Percentiles rank a stretch among this genome's conserved stretches.
Conservation (phyloP, 2,888 invertebrate genomes). For the Seira sanloemensis region DNA sequence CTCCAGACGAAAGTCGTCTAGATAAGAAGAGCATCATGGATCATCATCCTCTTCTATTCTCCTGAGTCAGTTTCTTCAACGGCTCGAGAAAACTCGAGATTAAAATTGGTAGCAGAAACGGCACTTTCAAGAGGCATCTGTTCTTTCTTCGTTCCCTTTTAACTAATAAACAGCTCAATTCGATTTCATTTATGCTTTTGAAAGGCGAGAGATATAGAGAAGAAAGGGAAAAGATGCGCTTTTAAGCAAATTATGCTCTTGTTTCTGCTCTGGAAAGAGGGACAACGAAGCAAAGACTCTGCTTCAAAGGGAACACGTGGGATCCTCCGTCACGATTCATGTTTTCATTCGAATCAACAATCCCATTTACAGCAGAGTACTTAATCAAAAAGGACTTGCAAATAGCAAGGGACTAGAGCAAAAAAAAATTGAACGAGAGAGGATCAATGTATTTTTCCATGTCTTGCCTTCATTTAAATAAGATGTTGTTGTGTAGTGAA, state of each 20-base stretch:
- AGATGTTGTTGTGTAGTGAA: too few species aligned
- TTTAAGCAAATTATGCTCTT: not conserved
- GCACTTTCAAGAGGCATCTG: not conserved
- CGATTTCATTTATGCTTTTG: not conserved
- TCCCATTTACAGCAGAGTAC: not conserved
- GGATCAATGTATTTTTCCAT: too few species aligned
- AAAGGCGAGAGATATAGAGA: not conserved
- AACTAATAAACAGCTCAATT: not conserved
- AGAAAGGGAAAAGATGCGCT: not conserved
- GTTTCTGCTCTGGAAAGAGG: not conserved
- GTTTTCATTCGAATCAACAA: not conserved
- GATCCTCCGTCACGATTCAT: not conserved
- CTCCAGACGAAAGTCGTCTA: not conserved
- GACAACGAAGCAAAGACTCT: not conserved
- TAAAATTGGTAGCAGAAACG: not conserved
- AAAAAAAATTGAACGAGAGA: too few species aligned
- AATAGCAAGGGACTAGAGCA: too few species aligned
- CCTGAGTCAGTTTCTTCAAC: constrained; percentile 20
- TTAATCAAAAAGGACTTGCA: too few species aligned
- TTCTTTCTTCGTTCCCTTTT: not conserved
- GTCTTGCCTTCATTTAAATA: too few species aligned
- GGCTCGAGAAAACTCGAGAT: not conserved
- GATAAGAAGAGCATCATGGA: not conserved
- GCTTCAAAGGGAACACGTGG: not conserved
- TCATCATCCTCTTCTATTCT: not conserved